These are phyloP conservation scores for Acrobasis suavella DNA, from an alignment of 2,888 invertebrate genomes.

Conservation along the genomic window DNA sequence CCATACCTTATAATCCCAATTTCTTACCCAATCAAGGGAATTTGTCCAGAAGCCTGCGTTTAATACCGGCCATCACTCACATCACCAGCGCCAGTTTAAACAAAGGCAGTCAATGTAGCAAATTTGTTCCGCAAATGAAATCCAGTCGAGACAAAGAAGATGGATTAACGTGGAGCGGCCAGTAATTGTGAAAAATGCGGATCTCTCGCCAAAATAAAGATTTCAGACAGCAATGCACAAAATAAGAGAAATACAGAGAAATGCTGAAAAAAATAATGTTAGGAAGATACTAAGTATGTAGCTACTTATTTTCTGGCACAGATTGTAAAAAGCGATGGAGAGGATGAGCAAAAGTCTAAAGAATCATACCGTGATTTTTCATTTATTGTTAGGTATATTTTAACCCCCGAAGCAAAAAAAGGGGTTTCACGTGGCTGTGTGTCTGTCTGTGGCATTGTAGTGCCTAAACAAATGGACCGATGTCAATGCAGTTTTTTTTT, in stretches of 20 bases:
- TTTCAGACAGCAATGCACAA: constrained; percentile 30
- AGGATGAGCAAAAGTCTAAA: too few species aligned
- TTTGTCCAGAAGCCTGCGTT: constrained; percentile 18
- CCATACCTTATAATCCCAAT: not conserved
- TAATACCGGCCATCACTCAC: constrained; percentile 32
- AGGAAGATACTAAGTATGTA: too few species aligned
- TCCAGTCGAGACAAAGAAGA: constrained; percentile 73
- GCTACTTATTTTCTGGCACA: too few species aligned
- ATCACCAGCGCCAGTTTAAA: constrained; percentile 48
- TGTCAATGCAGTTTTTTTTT: too few species aligned
- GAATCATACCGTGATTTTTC: too few species aligned
- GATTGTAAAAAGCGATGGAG: too few species aligned
- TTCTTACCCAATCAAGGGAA: constrained; percentile 13
- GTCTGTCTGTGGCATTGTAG: too few species aligned
- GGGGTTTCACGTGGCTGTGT: too few species aligned
- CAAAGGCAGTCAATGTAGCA: constrained; percentile 57
- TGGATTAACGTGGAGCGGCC: constrained; percentile 76
- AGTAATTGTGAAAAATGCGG: constrained; percentile 80
- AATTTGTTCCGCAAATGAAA: constrained; percentile 71
- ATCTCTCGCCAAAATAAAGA: constrained; percentile 63
- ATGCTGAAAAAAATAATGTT: not conserved
- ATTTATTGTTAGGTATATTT: too few species aligned
- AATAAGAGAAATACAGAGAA: not conserved
- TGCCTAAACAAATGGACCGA: too few species aligned
- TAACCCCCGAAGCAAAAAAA: too few species aligned